A percentile compares a stretch with the other conserved stretches of the same genome.
Evolutionary conservation across 2,797 vertebrate genomes (phyloP).

Genomic region (Steatocranus sp.): DNA sequence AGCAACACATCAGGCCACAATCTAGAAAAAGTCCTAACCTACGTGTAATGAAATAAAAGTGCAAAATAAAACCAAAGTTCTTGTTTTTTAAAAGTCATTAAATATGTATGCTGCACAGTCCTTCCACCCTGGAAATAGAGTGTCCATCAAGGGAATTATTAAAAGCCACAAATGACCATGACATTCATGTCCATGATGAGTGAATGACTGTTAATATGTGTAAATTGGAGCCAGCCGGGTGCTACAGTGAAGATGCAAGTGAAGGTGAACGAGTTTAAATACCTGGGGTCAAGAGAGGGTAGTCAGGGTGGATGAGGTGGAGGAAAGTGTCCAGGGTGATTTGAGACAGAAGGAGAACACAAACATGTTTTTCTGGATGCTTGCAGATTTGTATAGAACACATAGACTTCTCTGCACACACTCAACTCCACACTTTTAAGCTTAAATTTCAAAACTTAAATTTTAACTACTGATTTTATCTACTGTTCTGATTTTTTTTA

Average conservation of each 20-base stretch:
- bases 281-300: not conserved
- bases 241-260: not conserved
- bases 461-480: too few species aligned
- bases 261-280: not conserved
- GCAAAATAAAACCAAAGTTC: not conserved
- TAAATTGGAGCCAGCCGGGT: not conserved
- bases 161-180: not conserved
- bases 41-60: not conserved
- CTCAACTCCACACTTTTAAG: too few species aligned
- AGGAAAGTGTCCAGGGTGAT: not conserved
- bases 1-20: not conserved
- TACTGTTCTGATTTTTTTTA: too few species aligned
- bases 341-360: not conserved
- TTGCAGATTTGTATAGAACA: not conserved
- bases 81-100: not conserved
- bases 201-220: not conserved
- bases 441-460: too few species aligned
- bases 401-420: not conserved
- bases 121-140: not conserved
- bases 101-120: not conserved
- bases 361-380: rapidly evolving
- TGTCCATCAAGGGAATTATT: not conserved
- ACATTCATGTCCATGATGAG: not conserved
- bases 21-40: not conserved
- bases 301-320: not conserved